Base-by-base conservation (phyloP, 2,888 invertebrate species). In the Thumatha senex region DNA sequence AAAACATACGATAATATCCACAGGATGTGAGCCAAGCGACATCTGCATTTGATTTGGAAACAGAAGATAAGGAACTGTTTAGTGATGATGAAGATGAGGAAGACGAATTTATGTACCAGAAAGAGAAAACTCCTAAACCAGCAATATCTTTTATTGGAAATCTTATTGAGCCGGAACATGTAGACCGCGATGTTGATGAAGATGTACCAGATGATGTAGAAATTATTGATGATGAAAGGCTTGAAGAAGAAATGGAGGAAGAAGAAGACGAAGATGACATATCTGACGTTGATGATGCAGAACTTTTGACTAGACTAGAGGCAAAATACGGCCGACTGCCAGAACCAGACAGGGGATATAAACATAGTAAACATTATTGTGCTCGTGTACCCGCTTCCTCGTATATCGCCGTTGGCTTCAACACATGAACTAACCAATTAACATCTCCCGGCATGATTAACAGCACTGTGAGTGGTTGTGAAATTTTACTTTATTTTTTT, bases 301-400 rank as follows among this genome's bases (percentile, higher is more conserved):
- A 95, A 58, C 84, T 96, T 41, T 88, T 96, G 67, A 94, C 89
- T 70, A 93, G 95, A 59, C 83, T 96, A 50, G 95, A 95, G 75
- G 94, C 93, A 24, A 95, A 95, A 90, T 96, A 96, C 77, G 95
- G 95, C 45, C 93, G 94, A 60, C 80, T 95, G 47, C 93, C 93
- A 10, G 93, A 93, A 58, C 79, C 92, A 2, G 84, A 90, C 63
- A 62, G 92, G 74, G 75, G 89, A 89, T 70, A 77, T 76, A 83
- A 63, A 84, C 80, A 66, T 83, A 93, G 78, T 93, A 93, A 90
- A 80, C 64, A 71, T 59, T 56, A 68, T 61, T 61, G 66, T 62
- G 48, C 65, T 56, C 60, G 61, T 65, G 67, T 65, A 58, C 60
- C 57, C 56, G 73, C 66, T 69, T 72, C 60, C 50, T 58, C 70